phyloP scores from a whole-genome alignment of 2,113 vertebrate species.

The Fregetta grallaria region DNA sequence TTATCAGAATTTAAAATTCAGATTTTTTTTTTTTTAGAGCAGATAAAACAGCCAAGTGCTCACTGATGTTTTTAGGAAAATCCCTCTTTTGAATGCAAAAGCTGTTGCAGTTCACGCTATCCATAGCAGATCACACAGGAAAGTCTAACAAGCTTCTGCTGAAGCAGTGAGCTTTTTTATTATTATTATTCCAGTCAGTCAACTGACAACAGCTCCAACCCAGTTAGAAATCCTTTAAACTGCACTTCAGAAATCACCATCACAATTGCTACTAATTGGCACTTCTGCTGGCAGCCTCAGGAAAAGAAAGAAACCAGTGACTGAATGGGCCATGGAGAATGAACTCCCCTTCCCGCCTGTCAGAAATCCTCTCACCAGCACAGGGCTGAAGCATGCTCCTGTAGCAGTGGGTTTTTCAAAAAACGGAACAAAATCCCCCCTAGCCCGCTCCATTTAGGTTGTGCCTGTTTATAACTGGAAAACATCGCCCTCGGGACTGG shows the following conservation, averaged over 20 bases:
- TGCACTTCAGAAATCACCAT: slow-evolving; percentile 57
- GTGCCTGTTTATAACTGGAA: not conserved
- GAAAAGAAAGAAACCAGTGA: slow-evolving; percentile 7
- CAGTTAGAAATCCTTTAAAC: slow-evolving; percentile 63
- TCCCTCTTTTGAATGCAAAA: slow-evolving; percentile 68
- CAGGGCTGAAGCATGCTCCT: not conserved
- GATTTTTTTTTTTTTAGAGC: not conserved
- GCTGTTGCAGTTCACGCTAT: not conserved
- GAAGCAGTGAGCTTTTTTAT: slow-evolving; percentile 5
- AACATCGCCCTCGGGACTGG: not conserved
- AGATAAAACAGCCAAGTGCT: slow-evolving; percentile 65
- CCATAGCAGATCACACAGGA: slow-evolving; percentile 62
- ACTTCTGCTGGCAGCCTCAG: slow-evolving; percentile 34
- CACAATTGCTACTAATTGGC: slow-evolving; percentile 64
- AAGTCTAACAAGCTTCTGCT: slow-evolving; percentile 63
- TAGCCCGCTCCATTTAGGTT: accelerated
- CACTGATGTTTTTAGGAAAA: slow-evolving; percentile 78
- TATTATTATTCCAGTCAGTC: slow-evolving; percentile 58
- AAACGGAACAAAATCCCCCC: not conserved
- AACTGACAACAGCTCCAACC: slow-evolving; percentile 46
- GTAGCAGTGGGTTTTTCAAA: not conserved
- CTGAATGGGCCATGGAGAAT: not conserved
- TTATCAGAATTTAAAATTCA: slow-evolving; percentile 42
- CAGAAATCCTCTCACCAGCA: not conserved
- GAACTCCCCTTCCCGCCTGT: not conserved